phyloP scores from a whole-genome alignment of 2,797 vertebrate species.

The Sebastes iracundus region DNA sequence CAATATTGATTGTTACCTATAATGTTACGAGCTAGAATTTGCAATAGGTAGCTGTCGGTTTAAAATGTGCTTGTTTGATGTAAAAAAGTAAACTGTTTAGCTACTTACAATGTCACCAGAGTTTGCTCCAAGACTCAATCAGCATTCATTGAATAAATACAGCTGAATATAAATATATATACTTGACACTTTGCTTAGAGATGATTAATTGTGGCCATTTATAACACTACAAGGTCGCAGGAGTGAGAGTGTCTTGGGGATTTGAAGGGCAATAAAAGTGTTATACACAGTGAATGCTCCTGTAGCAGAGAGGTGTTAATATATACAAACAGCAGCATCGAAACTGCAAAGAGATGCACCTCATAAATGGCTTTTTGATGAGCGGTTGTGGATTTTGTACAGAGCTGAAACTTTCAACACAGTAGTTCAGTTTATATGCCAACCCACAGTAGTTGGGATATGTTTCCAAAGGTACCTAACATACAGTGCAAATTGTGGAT shows the following conservation, averaged over 20 bases:
- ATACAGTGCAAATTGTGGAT: neutral
- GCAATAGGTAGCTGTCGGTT: neutral
- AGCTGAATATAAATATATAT: conserved; percentile 8
- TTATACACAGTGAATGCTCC: conserved; percentile 34
- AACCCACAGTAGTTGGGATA: conserved; percentile 37
- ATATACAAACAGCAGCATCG: conserved; percentile 18
- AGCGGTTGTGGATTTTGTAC: conserved; percentile 59
- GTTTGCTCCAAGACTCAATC: neutral
- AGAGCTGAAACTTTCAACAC: conserved; percentile 77
- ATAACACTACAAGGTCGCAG: conserved; percentile 66
- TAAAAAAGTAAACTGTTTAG: neutral
- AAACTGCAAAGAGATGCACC: conserved; percentile 46
- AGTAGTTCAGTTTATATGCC: conserved; percentile 63
- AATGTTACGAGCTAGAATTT: neutral
- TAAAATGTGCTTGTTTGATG: neutral
- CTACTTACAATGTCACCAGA: neutral
- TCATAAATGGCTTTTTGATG: conserved; percentile 58
- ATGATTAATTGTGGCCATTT: conserved; percentile 49
- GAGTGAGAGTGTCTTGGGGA: conserved; percentile 39
- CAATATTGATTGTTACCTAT: neutral
- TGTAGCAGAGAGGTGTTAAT: conserved; percentile 21
- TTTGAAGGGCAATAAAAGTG: conserved; percentile 76
- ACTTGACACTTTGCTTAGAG: conserved; percentile 5
- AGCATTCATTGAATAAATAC: neutral
- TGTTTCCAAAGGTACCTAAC: conserved; percentile 9